These are phyloP conservation scores for Spicauda simplicius DNA, from an alignment of 2,888 invertebrate genomes.

Conservation along the genomic window DNA sequence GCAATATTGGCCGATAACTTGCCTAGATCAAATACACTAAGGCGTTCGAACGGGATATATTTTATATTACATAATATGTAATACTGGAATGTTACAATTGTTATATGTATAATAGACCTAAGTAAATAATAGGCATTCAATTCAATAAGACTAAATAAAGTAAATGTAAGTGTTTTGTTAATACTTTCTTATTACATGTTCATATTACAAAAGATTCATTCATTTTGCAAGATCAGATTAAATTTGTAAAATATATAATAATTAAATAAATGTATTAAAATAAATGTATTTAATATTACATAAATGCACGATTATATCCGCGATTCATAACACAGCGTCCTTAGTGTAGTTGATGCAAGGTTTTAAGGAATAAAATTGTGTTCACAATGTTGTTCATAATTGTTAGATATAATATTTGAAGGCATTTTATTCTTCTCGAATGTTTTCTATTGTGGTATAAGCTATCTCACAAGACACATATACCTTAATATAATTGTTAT, in stretches of 20 bases:
- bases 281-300: no score
- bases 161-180: no score
- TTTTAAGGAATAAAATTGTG: slow-evolving; percentile 9
- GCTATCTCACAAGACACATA: not conserved
- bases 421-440: slow-evolving; percentile 28
- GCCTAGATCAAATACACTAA: not conserved
- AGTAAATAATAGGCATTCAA: no score
- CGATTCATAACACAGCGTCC: not conserved
- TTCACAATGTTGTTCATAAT: slow-evolving; percentile 28
- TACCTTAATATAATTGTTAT: not conserved
- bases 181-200: no score
- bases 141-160: no score
- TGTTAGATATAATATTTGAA: not conserved
- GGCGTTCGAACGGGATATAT: not conserved
- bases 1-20: not conserved
- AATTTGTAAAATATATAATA: no score
- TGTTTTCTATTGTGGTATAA: slow-evolving; percentile 18
- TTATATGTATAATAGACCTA: no score
- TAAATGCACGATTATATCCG: no score
- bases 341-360: not conserved
- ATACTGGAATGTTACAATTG: not conserved
- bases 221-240: no score
- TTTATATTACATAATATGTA: not conserved
- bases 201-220: no score
- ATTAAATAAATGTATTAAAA: no score